phyloP scores from a whole-genome alignment of 2,797 vertebrate genomes.

The Lacerta viridis region DNA sequence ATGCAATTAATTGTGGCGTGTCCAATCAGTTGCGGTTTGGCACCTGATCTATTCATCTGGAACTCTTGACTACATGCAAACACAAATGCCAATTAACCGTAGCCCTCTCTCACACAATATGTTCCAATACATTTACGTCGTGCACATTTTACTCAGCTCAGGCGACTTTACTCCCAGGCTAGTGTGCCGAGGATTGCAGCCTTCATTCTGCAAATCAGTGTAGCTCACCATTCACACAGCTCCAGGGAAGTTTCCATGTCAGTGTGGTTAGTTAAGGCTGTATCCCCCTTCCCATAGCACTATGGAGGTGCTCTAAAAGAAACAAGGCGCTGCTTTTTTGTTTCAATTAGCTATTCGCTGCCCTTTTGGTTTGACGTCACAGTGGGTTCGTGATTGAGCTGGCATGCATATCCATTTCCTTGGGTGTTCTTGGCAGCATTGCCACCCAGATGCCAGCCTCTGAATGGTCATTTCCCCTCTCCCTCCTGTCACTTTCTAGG shows the following conservation, averaged over 20 bases:
- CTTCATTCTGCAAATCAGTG: not conserved
- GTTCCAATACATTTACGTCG: not conserved
- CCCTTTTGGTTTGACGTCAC: slow-evolving; percentile 42
- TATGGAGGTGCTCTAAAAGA: not conserved
- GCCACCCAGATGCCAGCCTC: slow-evolving; percentile 55
- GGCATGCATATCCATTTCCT: slow-evolving; percentile 26
- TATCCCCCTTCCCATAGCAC: not conserved
- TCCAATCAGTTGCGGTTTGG: not conserved
- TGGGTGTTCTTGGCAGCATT: slow-evolving; percentile 34
- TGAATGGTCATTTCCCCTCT: slow-evolving; percentile 50
- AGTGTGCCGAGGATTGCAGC: not conserved
- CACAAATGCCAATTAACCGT: not conserved
- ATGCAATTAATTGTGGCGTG: not conserved
- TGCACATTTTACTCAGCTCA: not conserved
- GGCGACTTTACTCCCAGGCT: not conserved
- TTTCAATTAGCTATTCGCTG: slow-evolving; percentile 39
- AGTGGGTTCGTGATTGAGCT: not conserved
- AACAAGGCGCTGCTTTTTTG: slow-evolving; percentile 3
- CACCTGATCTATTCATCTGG: not conserved
- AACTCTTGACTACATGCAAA: not conserved
- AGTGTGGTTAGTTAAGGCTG: not conserved
- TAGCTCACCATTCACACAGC: not conserved
- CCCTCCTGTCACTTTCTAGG: not conserved
- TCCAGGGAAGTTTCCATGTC: not conserved
- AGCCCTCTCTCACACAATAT: not conserved